Evolutionary conservation across 2,888 invertebrate species (phyloP).

Genomic region (Reticulitermes lucifugus): DNA sequence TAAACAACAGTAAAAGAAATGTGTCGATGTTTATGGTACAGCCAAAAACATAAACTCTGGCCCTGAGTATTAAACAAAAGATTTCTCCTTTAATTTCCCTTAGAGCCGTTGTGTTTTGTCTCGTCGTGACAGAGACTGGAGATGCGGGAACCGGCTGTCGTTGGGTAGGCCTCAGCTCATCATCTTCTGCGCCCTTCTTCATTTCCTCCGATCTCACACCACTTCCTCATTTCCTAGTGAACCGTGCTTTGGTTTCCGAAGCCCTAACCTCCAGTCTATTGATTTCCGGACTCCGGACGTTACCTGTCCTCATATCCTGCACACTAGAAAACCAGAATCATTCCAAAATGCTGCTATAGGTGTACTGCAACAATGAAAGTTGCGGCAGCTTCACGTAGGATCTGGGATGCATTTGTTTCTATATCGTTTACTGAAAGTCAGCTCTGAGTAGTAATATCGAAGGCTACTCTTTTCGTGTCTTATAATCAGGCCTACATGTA

Average conservation of each 20-base stretch:
- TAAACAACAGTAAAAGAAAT: constrained; percentile 4
- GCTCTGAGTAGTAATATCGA: no score
- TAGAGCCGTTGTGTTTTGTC: not conserved
- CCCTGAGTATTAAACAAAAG: not conserved
- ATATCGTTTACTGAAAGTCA: no score
- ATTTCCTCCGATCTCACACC: constrained; percentile 39
- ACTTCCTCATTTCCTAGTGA: constrained; percentile 9
- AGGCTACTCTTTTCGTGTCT: no score
- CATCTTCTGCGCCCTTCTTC: constrained; percentile 24
- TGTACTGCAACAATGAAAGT: no score
- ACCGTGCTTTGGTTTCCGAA: constrained; percentile 42
- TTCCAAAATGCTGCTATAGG: not conserved
- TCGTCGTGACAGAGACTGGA: not conserved
- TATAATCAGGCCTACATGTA: no score
- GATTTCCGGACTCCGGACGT: constrained; percentile 48
- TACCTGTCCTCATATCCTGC: constrained; percentile 40
- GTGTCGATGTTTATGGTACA: not conserved
- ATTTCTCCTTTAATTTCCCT: constrained; percentile 22
- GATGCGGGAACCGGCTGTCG: no score
- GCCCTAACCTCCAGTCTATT: constrained; percentile 45
- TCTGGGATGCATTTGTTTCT: no score
- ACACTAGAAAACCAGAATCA: not conserved
- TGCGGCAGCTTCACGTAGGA: no score
- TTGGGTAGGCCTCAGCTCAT: not conserved
- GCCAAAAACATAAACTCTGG: not conserved